Conservation (phyloP, 1,140 invertebrate genomes). For the Trachelipus rathkii region DNA sequence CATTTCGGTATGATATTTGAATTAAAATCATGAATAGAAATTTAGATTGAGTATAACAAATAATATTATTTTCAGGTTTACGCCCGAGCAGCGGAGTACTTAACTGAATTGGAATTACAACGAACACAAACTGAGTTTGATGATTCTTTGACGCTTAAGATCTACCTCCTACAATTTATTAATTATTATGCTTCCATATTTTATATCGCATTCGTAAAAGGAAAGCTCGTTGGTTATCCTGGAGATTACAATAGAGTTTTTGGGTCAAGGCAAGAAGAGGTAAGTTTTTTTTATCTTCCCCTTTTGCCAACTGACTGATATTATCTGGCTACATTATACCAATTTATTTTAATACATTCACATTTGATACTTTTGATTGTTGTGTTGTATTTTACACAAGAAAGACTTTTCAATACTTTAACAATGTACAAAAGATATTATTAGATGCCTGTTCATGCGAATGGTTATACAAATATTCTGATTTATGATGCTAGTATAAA, state of each 20-base stretch:
- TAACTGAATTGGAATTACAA: slow-evolving; percentile 90
- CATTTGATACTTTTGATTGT: too few species aligned
- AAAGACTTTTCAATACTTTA: too few species aligned
- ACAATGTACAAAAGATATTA: too few species aligned
- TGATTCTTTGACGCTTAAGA: slow-evolving; percentile 92
- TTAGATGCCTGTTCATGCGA: too few species aligned
- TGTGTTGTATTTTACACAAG: too few species aligned
- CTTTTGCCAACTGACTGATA: too few species aligned
- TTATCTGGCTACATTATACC: too few species aligned
- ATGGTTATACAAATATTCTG: too few species aligned
- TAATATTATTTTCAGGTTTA: slow-evolving; percentile 64
- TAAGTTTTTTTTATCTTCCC: slow-evolving; percentile 49
- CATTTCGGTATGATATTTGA: too few species aligned
- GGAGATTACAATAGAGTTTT: slow-evolving; percentile 71
- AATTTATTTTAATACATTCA: too few species aligned
- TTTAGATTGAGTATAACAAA: neutral
- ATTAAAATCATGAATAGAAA: too few species aligned
- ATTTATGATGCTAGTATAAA: too few species aligned
- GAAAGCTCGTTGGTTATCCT: slow-evolving; percentile 82
- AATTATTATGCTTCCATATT: slow-evolving; percentile 98
- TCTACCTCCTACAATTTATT: slow-evolving; percentile 95
- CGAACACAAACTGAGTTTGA: slow-evolving; percentile 97
- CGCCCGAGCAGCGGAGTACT: slow-evolving; percentile 77
- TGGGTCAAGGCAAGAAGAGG: slow-evolving; percentile 76
- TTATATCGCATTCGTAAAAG: slow-evolving; percentile 97